Base-by-base conservation (phyloP, 2,113 vertebrate species). In the Tenebrosternarchus preto region DNA sequence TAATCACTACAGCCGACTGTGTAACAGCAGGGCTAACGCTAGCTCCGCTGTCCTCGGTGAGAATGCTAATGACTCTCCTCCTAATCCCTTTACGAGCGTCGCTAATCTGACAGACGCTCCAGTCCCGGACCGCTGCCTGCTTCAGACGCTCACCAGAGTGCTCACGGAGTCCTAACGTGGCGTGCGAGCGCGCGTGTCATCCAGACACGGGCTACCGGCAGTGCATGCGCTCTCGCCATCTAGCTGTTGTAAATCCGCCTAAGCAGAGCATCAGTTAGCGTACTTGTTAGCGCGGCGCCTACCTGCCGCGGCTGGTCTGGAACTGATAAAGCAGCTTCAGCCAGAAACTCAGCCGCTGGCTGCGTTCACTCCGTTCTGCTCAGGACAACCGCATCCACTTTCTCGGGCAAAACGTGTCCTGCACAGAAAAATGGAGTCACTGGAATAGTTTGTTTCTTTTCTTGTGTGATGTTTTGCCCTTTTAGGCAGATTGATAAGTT, bases 1-100 rank as follows among this genome's bases (percentile, higher is more conserved):
- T 67, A 33, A 67, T 78, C 64, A 56, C 50, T 39, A 17, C 24
- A 57, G 76, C 31, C 29, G 25, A 20, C 55, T 56, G 16, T 56
- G 36, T 39, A 69, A 67, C 3, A 67, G 22, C 61, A 27, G 46
- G 61, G 55, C 50, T 72, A 39, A 70, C 16, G 16, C 39, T 69
- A 69, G 43, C 43, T 50, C 43, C 43, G 43, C 43, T 9, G 11
- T 15, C 78, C 61, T 61, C 64, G 7, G 63, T 16, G 33, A 15
- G 39, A 56, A 80, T 76, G 82, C 73, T 83, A 83, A 83, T 83
- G 77, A 55, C 68, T 80, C 68, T 64, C 56, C 60, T n/a, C 60
- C 59, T 80, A 76, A 80, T 80, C 82, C 68, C 61, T n/a, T 83
- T 83, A 83, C 61, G 74, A 76, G 73, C 43, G 24, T 12, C n/a